Evolutionary conservation across 1,140 invertebrate species (phyloP).

Genomic region (Procambarus virginalis): DNA sequence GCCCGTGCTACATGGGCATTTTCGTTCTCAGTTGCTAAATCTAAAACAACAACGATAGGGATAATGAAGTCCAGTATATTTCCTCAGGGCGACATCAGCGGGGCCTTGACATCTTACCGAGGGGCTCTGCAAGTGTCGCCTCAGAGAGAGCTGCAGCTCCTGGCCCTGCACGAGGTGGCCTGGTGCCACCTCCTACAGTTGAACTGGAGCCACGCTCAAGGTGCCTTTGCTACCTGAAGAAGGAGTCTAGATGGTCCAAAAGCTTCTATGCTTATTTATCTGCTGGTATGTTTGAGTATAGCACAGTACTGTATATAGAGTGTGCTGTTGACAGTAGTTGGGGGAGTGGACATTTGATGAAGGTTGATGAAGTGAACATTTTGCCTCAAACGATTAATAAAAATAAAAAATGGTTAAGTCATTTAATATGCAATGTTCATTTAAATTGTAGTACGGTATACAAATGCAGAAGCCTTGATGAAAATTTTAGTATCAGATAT

Average conservation of each 20-base stretch:
- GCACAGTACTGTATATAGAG: no score
- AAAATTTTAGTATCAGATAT: no score
- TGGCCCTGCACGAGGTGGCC: conserved; percentile 83
- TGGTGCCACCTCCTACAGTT: conserved; percentile 83
- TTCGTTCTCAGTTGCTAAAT: no score
- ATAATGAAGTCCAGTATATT: neutral
- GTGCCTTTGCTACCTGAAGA: conserved; percentile 78
- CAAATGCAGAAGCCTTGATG: no score
- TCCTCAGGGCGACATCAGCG: conserved; percentile 79
- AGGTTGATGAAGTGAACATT: neutral
- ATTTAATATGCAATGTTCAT: neutral
- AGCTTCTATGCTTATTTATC: conserved; percentile 83
- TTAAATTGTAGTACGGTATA: no score
- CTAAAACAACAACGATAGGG: no score
- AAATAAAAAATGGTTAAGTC: neutral
- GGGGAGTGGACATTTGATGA: no score
- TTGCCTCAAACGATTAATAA: no score
- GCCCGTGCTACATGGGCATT: no score
- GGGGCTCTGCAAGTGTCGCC: conserved; percentile 79
- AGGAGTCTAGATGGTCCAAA: conserved; percentile 82
- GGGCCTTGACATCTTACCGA: conserved; percentile 79
- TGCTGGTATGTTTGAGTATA: conserved; percentile 75
- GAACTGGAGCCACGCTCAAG: conserved; percentile 78
- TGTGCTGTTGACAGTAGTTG: neutral
- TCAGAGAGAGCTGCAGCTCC: conserved; percentile 81